Base-by-base conservation (phyloP, 2,888 invertebrate genomes). In the Diloba caeruleocephala region DNA sequence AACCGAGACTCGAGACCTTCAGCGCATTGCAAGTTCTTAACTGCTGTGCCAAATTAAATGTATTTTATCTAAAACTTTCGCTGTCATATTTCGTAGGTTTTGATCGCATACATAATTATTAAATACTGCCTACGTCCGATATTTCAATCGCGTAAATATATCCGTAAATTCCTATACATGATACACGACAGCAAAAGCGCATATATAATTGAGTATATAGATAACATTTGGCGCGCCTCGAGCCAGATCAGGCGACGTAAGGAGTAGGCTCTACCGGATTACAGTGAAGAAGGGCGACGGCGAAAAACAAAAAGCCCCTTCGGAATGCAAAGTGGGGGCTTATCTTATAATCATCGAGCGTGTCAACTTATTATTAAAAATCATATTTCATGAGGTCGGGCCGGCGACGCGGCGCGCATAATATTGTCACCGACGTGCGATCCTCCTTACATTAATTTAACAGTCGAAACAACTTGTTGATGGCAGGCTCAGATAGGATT, bases 301-400 rank as follows among this genome's bases (percentile, higher is more conserved):
- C 81, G 86, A 82, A 88, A 87, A 91, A 92, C 90, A 88, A 84
- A 86, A 76, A 82, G 82, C 85, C 88, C 84, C 88, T 80, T 71
- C 82, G 88, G 92, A 92, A 93, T 93, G 92, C 90, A 92, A 93
- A 93, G 89, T 90, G 90, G 88, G 82, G 87, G 89, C 92, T 93
- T 92, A 93, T 93, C 93, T 91, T 87, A 90, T 93, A 93, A 93
- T 93, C 93, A 92, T 93, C 91, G 89, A 86, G 92, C 92, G 93
- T 90, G 93, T 92, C 93, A 92, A 91, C 85, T 93, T 93, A 93
- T 93, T 93, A 93, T 93, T 93, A 93, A 93, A 93, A 93, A 93
- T 92, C 92, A 92, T 92, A 92, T 93, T 94, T 92, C 90, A 89
- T 79, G 86, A 88, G 86, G 85, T 81, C 79, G 68, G 76, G 65